Conservation (phyloP, 1,140 invertebrate genomes). For the Lethocerus indicus region DNA sequence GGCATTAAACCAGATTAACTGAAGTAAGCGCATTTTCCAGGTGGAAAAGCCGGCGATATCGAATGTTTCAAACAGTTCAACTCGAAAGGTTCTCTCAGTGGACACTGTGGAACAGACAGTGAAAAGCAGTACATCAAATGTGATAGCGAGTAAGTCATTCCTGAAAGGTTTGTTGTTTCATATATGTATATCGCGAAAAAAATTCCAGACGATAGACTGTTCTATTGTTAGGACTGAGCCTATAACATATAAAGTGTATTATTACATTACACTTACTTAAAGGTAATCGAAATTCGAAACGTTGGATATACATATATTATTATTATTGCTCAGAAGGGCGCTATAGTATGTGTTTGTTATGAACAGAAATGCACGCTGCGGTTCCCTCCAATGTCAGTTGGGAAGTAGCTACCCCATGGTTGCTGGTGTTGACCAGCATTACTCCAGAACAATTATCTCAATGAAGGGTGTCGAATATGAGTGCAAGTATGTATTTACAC, state of each 20-base stretch:
- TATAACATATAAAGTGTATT: too few relatives aligned
- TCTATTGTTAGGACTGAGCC: too few relatives aligned
- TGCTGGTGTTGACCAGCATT: constrained; percentile 57
- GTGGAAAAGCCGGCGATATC: constrained; percentile 53
- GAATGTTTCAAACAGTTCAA: constrained; percentile 90
- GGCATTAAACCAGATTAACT: too few relatives aligned
- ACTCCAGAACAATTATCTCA: constrained; percentile 68
- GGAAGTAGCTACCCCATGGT: constrained; percentile 62
- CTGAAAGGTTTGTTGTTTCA: too few relatives aligned
- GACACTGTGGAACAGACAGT: constrained; percentile 74
- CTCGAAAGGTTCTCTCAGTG: constrained; percentile 79
- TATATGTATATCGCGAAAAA: too few relatives aligned
- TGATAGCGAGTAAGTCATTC: constrained; percentile 59
- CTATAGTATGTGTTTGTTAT: constrained; percentile 5
- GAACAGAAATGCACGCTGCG: constrained; percentile 77
- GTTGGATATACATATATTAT: too few relatives aligned
- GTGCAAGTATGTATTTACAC: constrained; percentile 82
- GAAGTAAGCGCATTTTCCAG: too few relatives aligned
- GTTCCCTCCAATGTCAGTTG: constrained; percentile 75
- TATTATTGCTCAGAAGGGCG: too few relatives aligned
- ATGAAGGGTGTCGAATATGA: constrained; percentile 72
- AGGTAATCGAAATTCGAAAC: too few relatives aligned
- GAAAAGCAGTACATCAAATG: constrained; percentile 71
- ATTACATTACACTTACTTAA: too few relatives aligned
- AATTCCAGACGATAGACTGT: too few relatives aligned